Percentiles rank a stretch among this genome's conserved stretches.
These are phyloP conservation scores for Hemaris fuciformis DNA, from an alignment of 2,888 invertebrate genomes.

Conservation along the genomic window DNA sequence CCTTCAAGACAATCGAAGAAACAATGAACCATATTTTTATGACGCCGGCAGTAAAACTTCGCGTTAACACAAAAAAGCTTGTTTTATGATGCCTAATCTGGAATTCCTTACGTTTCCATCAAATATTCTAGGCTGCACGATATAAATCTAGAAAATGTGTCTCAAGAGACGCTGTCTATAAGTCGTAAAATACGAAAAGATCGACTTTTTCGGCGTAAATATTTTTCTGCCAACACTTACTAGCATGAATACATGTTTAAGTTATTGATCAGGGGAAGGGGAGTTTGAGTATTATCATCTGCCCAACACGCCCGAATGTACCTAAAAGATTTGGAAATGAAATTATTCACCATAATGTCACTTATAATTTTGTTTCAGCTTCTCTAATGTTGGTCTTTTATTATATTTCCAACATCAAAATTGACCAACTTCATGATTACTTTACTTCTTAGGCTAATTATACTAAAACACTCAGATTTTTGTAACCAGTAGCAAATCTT, in stretches of 20 bases:
- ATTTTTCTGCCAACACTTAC: background rate
- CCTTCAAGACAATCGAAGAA: constrained; percentile 2
- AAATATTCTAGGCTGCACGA: background rate
- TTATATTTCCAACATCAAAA: too few species aligned
- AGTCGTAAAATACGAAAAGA: background rate
- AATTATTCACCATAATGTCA: too few species aligned
- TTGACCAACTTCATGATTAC: background rate
- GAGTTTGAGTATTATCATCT: too few species aligned
- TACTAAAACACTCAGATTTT: background rate
- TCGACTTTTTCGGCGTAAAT: background rate
- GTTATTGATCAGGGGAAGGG: too few species aligned
- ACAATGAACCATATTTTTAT: background rate
- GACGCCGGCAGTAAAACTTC: background rate
- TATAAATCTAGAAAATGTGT: background rate
- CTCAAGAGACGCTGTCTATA: background rate
- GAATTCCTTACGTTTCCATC: background rate
- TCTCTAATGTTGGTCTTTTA: too few species aligned
- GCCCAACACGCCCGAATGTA: too few species aligned
- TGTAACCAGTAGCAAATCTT: background rate
- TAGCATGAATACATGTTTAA: background rate
- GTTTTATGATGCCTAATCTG: background rate
- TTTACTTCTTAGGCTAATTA: background rate
- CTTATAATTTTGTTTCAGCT: background rate
- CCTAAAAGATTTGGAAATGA: too few species aligned
- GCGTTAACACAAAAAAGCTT: constrained; percentile 7